Conservation (phyloP, 2,888 invertebrate species). For the Mystacides longicornis region DNA sequence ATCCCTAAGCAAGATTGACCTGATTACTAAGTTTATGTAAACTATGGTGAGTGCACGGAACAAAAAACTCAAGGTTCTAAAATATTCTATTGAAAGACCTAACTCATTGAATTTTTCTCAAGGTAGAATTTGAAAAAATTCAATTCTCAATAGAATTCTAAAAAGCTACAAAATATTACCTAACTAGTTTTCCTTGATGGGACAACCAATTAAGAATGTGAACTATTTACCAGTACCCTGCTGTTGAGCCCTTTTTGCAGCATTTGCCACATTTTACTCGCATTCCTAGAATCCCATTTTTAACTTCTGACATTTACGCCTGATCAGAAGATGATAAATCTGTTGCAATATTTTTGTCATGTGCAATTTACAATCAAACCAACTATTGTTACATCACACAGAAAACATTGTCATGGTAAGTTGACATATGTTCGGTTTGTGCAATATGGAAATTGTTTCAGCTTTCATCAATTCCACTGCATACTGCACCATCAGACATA, state of each 20-base stretch:
- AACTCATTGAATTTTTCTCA: no score
- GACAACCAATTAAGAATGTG: no score
- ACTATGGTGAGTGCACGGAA: no score
- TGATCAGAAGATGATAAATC: not conserved
- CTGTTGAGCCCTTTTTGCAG: not conserved
- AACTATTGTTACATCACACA: not conserved
- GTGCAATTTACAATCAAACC: not conserved
- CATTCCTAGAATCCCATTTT: not conserved
- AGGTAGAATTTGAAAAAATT: no score
- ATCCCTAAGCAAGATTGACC: no score
- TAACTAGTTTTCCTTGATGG: no score
- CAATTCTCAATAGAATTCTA: no score
- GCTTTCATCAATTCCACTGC: not conserved
- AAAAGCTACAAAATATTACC: no score
- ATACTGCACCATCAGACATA: not conserved
- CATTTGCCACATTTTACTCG: not conserved
- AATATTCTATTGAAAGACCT: no score
- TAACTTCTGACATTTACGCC: not conserved
- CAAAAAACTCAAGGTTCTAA: no score
- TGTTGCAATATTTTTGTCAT: not conserved
- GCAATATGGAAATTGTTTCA: not conserved
- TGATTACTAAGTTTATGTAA: no score
- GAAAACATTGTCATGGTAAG: not conserved
- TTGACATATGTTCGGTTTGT: constrained; percentile 1
- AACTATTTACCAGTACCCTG: not conserved